A percentile compares a stretch with the other conserved stretches of the same genome.
Evolutionary conservation across 2,888 invertebrate genomes (phyloP).

Genomic region (Acrobasis consociella): DNA sequence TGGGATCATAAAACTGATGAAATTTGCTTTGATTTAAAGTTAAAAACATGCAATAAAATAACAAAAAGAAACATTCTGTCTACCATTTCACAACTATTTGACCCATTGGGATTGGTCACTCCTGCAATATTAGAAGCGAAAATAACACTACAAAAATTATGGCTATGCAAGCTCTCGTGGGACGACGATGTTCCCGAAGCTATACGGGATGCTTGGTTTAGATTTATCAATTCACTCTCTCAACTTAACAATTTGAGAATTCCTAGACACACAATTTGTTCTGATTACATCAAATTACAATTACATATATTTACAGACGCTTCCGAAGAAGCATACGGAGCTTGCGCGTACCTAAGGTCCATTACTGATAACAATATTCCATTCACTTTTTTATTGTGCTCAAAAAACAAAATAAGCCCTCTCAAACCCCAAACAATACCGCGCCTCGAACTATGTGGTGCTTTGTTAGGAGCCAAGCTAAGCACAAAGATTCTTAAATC

Average conservation of each 20-base stretch:
- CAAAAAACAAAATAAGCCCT: slow-evolving; percentile 20
- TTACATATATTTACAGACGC: slow-evolving; percentile 38
- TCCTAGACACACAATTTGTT: slow-evolving; percentile 26
- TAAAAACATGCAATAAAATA: neutral
- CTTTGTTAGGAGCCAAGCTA: slow-evolving; percentile 33
- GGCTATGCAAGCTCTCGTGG: slow-evolving; percentile 27
- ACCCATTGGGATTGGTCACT: slow-evolving; percentile 34
- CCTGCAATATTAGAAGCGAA: slow-evolving; percentile 32
- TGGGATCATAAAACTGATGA: slow-evolving; percentile 27
- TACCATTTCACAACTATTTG: slow-evolving; percentile 32
- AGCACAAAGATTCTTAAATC: slow-evolving; percentile 29
- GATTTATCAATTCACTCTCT: neutral
- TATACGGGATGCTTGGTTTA: neutral
- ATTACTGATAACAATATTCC: too few relatives aligned
- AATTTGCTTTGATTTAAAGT: slow-evolving; percentile 24
- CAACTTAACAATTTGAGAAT: slow-evolving; percentile 16
- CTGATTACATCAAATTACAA: slow-evolving; percentile 21
- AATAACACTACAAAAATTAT: slow-evolving; percentile 33
- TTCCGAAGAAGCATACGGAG: slow-evolving; percentile 33
- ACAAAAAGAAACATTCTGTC: slow-evolving; percentile 28
- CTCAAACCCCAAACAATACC: slow-evolving; percentile 34
- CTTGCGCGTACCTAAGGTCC: neutral
- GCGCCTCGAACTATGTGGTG: slow-evolving; percentile 38
- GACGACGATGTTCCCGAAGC: neutral
- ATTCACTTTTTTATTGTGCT: too few relatives aligned